Base-by-base conservation (phyloP, 1,140 invertebrate genomes). In the Zaprionus vittiger region DNA sequence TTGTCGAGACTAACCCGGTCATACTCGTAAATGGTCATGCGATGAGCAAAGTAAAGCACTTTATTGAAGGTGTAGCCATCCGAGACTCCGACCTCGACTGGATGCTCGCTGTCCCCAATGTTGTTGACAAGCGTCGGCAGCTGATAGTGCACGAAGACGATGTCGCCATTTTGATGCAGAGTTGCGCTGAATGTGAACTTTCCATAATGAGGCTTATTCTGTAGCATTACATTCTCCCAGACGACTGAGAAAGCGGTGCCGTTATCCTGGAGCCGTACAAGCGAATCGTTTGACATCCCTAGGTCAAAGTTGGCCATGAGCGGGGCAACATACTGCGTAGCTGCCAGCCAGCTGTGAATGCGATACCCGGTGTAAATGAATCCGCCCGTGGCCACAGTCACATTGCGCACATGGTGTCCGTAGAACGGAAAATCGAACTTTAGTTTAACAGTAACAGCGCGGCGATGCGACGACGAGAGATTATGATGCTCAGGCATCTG, bases 261-360 rank as follows among this genome's bases (percentile, higher is more conserved):
- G 93, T 98, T 97, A 92, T 98, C 97, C n/a, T 95, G 94, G 87
- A 98, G 97, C 79, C 96, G 96, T 38, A 99, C 96, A 73, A 94
- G 95, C 37, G 98, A 98, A 71, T 96, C 94, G 52, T 96, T 95
- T 6, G 95, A 95, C 38, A 97, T 85, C 41, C 96, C 96, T 0
- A 98, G 97, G 93, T 99, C 98, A 93, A 99, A 99, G 94, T 99
- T 99, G 6, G 98, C 99, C 99, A 99, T 99, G 14, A 99, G 93
- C 0, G 99, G 99, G 6, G 99, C 98, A 73, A 99, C 99, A 93
- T 99, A 99, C 94, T 99, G 99, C 0, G 99, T 99, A 17, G 98
- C 98, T 1, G 99, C 98, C 56, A 99, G 94, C 98, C 98, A 99
- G 49, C 96, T 97, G 93, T 99, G 99, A 1, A 99, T 96, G 92